Conservation (phyloP, 2,113 vertebrate genomes). For the Columbina picui region DNA sequence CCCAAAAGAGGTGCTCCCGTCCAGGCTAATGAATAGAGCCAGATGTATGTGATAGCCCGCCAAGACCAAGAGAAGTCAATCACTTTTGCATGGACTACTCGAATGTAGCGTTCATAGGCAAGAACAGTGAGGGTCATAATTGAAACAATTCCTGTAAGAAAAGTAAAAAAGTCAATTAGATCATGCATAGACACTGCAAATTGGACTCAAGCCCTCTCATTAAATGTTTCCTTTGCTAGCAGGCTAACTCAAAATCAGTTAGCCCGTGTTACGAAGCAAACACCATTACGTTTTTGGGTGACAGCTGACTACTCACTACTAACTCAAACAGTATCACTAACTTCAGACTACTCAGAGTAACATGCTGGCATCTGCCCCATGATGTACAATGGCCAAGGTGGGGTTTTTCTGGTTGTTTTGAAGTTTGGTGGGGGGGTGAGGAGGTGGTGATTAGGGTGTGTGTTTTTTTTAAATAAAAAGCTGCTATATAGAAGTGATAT, state of each 20-base stretch:
- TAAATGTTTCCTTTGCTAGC: neutral
- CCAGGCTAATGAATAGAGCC: conserved; percentile 94
- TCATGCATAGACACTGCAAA: neutral
- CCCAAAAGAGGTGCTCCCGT: conserved; percentile 90
- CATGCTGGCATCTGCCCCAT: neutral
- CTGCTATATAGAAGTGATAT: neutral
- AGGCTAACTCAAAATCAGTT: neutral
- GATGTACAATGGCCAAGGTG: neutral
- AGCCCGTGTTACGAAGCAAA: neutral
- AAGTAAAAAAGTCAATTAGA: neutral
- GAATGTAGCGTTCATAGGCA: conserved; percentile 91
- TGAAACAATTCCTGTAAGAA: conserved; percentile 87
- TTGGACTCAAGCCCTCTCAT: neutral
- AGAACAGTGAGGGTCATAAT: conserved; percentile 89
- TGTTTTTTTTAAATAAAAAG: neutral
- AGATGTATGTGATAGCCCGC: conserved; percentile 89
- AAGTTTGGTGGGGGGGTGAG: neutral
- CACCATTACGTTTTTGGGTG: neutral
- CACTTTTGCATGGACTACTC: conserved; percentile 89
- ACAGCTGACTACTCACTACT: neutral
- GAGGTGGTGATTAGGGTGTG: neutral
- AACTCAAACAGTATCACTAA: neutral
- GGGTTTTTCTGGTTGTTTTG: neutral
- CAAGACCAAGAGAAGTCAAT: conserved; percentile 91
- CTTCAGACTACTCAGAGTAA: neutral